Base-by-base conservation (phyloP, 1,140 invertebrate genomes). In the Orussus abietinus region DNA sequence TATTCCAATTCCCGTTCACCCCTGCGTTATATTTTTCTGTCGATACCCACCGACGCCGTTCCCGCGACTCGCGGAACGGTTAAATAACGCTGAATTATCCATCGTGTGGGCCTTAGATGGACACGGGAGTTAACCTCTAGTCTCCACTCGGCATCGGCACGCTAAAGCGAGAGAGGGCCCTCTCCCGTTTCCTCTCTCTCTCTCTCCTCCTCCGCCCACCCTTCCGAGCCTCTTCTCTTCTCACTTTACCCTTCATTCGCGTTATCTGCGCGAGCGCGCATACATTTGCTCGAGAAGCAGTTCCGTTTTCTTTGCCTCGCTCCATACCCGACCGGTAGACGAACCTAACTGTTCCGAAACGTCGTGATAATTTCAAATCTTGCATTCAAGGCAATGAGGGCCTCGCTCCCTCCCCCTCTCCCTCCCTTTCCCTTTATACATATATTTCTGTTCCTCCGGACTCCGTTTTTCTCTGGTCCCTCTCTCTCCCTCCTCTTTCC, bases 261-360 rank as follows among this genome's bases (percentile, higher is more conserved):
- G 58, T 59, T 62, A 62, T 62, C 59, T 58, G 20, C 19, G 12
- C 49, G 31, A 52, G 47, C 45, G 51, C 55, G 56, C 58, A 62
- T 59, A 57, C 49, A 55, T 62, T 61, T 61, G 49, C 58, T 41
- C 42, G 46, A 39, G 43, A 51, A 52, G 47, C 47, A 55, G 51
- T 57, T 59, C 49, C 55, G 53, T 61, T 61, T 59, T 61, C 47
- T 57, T 57, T 41, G 42, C 55, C 44, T 43, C 17, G 22, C 19
- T 35, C 51, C 45, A 56, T 57, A 57, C 51, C 41, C 52, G 49
- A 58, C 55, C 51, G 55, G 55, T 59, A 50, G 55, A 53, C 55
- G 56, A 58, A 58, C 51, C 55, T 58, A 58, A 58, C 54, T 58
- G 55, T 58, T 58, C 54, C 54, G 47, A 58, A 57, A 53, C 54